Evolutionary conservation across 2,888 invertebrate species (phyloP).

Genomic region (Calameuta idolon): DNA sequence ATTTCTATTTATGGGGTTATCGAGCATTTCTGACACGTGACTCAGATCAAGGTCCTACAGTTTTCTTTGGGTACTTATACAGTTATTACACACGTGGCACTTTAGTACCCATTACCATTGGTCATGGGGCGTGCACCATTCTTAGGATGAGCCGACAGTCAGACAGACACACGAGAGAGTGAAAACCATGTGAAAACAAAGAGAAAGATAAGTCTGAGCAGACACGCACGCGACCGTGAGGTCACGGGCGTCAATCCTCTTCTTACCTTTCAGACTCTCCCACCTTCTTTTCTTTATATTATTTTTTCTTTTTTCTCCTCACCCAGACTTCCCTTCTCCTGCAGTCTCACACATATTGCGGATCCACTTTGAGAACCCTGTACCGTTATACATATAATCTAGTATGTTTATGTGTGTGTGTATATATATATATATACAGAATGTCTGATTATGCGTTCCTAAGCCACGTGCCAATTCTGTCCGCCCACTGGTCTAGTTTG

Average conservation of each 20-base stretch:
- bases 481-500: not conserved
- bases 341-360: not conserved
- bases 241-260: constrained; percentile 35
- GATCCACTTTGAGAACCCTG: not conserved
- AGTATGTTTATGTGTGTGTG: not conserved
- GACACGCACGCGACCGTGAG: constrained; percentile 32
- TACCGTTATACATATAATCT: not conserved
- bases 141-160: constrained; percentile 2
- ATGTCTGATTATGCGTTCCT: not conserved
- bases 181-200: constrained; percentile 14
- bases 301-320: not conserved
- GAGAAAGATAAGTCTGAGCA: constrained; percentile 14
- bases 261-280: constrained; percentile 21
- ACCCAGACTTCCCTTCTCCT: not conserved
- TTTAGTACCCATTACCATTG: not conserved
- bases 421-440: no score
- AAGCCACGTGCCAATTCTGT: not conserved
- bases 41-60: not conserved
- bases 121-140: not conserved
- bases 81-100: not conserved
- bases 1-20: not conserved
- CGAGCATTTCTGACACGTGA: not conserved
- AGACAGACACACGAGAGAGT: not conserved
- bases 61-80: not conserved
- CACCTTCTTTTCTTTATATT: constrained; percentile 14